phyloP scores from a whole-genome alignment of 2,797 vertebrate species.

The Rhincodon typus region DNA sequence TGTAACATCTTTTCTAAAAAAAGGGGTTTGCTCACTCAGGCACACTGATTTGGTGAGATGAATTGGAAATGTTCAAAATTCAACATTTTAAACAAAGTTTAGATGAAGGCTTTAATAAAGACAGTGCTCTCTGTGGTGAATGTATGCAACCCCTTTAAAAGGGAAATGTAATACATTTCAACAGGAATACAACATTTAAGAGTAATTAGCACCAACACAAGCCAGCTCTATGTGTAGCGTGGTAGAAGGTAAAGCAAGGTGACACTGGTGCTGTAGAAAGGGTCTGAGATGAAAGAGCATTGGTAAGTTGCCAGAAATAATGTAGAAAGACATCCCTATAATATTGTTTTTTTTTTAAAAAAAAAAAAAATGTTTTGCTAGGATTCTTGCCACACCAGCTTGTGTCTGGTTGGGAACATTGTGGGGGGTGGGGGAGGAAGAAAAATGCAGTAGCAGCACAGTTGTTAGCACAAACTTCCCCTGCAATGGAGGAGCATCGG shows the following conservation, averaged over 20 bases:
- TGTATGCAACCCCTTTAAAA: neutral
- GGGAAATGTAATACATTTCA: neutral
- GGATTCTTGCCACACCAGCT: neutral
- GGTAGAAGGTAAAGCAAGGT: conserved; percentile 9
- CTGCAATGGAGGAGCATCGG: neutral
- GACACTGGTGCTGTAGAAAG: neutral
- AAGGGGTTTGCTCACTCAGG: neutral
- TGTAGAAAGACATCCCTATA: neutral
- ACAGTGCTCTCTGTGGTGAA: neutral
- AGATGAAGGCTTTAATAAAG: neutral
- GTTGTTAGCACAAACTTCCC: neutral
- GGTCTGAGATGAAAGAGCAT: neutral
- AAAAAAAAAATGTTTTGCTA: neutral
- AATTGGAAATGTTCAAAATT: too few species aligned
- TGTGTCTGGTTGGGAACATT: neutral
- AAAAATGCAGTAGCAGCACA: neutral
- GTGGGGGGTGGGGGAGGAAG: neutral
- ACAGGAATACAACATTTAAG: neutral
- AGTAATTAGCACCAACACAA: neutral
- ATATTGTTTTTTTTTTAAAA: too few species aligned
- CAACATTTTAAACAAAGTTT: neutral
- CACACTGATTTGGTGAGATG: too few species aligned
- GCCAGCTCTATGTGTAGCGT: neutral
- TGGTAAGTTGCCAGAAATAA: neutral
- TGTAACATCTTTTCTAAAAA: neutral